These are phyloP conservation scores for Aplidium turbinatum DNA, from an alignment of 23 tunicate genomes.

Conservation along the genomic window DNA sequence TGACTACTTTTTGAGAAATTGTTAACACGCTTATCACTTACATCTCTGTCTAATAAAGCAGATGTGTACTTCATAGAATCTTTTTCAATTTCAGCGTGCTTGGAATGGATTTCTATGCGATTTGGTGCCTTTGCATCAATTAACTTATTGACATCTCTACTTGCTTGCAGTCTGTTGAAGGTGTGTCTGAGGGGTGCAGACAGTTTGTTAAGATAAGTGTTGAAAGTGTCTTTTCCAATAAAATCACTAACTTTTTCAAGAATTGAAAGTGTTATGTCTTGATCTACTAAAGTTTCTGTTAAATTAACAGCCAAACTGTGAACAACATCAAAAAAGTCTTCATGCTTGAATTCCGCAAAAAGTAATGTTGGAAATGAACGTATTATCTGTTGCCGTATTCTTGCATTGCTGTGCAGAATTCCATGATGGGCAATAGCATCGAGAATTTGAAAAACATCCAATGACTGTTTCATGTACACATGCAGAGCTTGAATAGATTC, in stretches of 20 bases:
- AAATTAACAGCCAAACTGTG: slow-evolving; percentile 54
- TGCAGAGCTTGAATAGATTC: slow-evolving; percentile 88
- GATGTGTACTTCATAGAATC: background rate
- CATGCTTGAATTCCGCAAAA: slow-evolving; percentile 76
- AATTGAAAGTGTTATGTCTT: slow-evolving; percentile 27
- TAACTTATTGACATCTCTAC: slow-evolving; percentile 3
- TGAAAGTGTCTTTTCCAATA: slow-evolving; percentile 53
- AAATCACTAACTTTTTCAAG: slow-evolving; percentile 54
- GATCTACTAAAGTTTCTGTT: slow-evolving; percentile 45
- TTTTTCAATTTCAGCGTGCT: background rate
- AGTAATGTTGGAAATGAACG: slow-evolving; percentile 75
- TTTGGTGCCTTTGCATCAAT: slow-evolving; percentile 21
- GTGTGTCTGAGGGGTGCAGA: slow-evolving; percentile 46
- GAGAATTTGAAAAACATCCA: slow-evolving; percentile 47
- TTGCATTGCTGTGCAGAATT: slow-evolving; percentile 45
- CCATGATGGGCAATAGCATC: slow-evolving; percentile 70
- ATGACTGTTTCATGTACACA: slow-evolving; percentile 84
- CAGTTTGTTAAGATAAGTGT: slow-evolving; percentile 41
- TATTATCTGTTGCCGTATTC: slow-evolving; percentile 55
- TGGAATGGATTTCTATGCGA: slow-evolving; percentile 10
- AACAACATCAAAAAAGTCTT: slow-evolving; percentile 91
- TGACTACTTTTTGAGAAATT: slow-evolving; percentile 57
- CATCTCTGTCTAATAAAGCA: background rate
- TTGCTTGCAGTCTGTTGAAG: slow-evolving; percentile 5
- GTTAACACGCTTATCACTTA: slow-evolving; percentile 3